Evolutionary conservation across 2,888 invertebrate genomes (phyloP).

Genomic region (Mesorhabditis belari): DNA sequence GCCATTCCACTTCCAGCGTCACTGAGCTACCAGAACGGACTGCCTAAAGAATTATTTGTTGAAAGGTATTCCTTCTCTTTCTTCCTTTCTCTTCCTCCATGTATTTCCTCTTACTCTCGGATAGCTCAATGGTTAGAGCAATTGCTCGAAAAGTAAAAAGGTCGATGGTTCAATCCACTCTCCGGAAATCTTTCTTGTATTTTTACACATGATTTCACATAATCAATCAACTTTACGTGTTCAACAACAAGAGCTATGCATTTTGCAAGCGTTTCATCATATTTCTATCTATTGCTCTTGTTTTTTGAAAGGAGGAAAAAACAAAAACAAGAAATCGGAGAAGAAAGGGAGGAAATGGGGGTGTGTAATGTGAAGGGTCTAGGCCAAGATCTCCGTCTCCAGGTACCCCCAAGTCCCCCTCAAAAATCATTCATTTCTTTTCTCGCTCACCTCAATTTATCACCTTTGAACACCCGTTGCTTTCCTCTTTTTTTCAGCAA

Average conservation of each 20-base stretch:
- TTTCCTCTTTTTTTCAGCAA: no score
- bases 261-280: background rate
- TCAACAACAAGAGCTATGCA: background rate
- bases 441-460: no score
- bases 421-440: no score
- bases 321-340: no score
- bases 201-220: background rate
- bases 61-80: no score
- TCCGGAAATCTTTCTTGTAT: background rate
- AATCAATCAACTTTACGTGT: background rate
- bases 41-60: slow-evolving; percentile 24
- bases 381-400: no score
- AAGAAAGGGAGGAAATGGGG: background rate
- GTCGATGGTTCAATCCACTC: background rate
- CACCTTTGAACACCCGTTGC: no score
- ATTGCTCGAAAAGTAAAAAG: no score
- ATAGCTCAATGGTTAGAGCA: no score
- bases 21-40: slow-evolving; percentile 38
- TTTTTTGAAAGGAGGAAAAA: background rate
- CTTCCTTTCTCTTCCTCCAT: background rate
- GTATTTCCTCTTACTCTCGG: background rate
- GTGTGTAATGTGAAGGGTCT: no score
- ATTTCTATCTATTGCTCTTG: background rate
- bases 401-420: no score
- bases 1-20: slow-evolving; percentile 44